These are phyloP conservation scores for Gallinago jamesoni DNA, from an alignment of 2,113 vertebrate species.

Conservation along the genomic window DNA sequence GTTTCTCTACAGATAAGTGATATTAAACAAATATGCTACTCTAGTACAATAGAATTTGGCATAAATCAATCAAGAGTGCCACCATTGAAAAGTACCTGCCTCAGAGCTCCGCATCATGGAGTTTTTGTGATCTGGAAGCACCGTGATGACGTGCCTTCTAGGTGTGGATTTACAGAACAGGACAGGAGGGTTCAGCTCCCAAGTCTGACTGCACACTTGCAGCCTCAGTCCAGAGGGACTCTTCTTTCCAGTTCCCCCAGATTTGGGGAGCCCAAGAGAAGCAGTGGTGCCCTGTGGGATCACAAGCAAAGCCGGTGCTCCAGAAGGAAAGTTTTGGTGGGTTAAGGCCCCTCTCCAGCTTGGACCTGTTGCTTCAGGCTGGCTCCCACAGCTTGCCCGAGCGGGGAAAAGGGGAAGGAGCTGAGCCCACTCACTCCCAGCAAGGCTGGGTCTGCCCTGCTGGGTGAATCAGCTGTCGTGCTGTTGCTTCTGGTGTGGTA, in stretches of 20 bases:
- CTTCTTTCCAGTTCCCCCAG: not conserved
- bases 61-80: not conserved
- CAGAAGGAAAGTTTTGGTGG: not conserved
- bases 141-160: accelerated
- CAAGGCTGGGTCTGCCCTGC: not conserved
- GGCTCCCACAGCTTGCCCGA: not conserved
- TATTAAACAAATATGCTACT: not conserved
- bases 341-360: not conserved
- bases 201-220: not conserved
- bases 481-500: not conserved
- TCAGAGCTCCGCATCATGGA: not conserved
- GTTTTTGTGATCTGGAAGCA: not conserved
- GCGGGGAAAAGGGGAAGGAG: not conserved
- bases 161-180: not conserved
- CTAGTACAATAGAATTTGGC: not conserved
- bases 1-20: not conserved
- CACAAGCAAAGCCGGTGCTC: not conserved
- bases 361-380: not conserved
- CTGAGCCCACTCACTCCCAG: not conserved
- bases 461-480: not conserved
- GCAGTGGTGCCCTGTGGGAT: not conserved
- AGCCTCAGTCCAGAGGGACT: not conserved
- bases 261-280: not conserved
- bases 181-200: not conserved
- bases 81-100: not conserved